Base-by-base conservation (phyloP, 1,140 invertebrate species). In the Notospermus geniculatus region DNA sequence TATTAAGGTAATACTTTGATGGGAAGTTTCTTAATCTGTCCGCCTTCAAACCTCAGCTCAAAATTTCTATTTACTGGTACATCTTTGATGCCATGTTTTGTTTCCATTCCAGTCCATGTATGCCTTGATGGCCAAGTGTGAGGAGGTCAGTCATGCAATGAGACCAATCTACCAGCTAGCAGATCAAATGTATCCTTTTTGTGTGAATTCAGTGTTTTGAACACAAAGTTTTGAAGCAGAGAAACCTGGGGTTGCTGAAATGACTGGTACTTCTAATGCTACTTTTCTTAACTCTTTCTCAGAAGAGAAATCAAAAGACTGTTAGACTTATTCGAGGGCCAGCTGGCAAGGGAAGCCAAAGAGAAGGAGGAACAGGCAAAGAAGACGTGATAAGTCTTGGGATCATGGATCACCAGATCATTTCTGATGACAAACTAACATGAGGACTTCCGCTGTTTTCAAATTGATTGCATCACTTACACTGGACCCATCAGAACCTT, bases 111-210 rank as follows among this genome's bases (percentile, higher is more conserved):
- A 86, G 83, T 90, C 91, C 27, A 96, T 96, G 90, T 97, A 97
- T 80, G 94, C 95, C 63, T 85, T 97, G 68, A 90, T 97, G 87
- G 95, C 95, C 9, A 97, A 97, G 81, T 91, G 91, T 69, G 95
- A 97, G 81, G 94, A 97, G 81, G 85, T 96, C 1, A 91, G 90
- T 25, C 91, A 91, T 77, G 88, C 90, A 2, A 95, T 96, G 90
- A 86, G 87, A 59, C 88, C 90, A 25, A 87, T 95, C 5, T 91
- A 95, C 78, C 87, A 88, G 68, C 84, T 95, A 66, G 87, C 90
- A 15, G 87, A 89, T 67, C 88, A 93, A 83, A 90, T 96, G 87
- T 90, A 85, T 80, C 73, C 72, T 80, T 76, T 36, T n/a, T n/a
- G n/a, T n/a, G n/a, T 36, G 32, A 36, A 36, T 4, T 7, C 32